Percentiles rank a stretch among this genome's conserved stretches.
These are phyloP conservation scores for Tokudaia tokunoshimensis DNA, from an alignment of 2,797 vertebrate species.

Conservation along the genomic window DNA sequence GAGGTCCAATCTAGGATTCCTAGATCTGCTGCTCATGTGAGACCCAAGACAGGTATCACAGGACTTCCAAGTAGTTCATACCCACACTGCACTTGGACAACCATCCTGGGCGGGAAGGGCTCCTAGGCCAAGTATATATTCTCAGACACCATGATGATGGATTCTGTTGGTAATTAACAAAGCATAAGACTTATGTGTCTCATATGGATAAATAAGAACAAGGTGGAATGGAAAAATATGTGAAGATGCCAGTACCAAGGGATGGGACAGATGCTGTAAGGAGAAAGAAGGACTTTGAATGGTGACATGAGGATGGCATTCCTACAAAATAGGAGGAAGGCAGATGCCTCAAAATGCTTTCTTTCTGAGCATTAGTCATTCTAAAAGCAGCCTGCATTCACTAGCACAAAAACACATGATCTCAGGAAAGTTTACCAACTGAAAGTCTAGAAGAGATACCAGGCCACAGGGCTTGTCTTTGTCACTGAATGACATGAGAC, in stretches of 20 bases:
- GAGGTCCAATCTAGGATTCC: background rate
- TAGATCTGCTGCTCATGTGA: background rate
- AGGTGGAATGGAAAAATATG: slow-evolving; percentile 1
- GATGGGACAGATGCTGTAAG: fast-evolving
- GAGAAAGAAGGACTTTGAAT: slow-evolving; percentile 42
- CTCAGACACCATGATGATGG: slow-evolving; percentile 83
- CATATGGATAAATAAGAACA: slow-evolving; percentile 76
- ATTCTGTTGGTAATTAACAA: slow-evolving; percentile 91
- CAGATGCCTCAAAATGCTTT: background rate
- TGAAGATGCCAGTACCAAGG: background rate
- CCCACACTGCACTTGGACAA: background rate
- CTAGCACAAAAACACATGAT: slow-evolving; percentile 72
- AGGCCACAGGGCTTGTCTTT: background rate
- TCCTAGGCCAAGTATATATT: background rate
- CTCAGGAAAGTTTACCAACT: slow-evolving; percentile 82
- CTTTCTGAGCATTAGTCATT: slow-evolving; percentile 72
- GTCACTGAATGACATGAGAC: background rate
- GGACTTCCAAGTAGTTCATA: background rate
- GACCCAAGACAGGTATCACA: fast-evolving
- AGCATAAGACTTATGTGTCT: slow-evolving; percentile 88
- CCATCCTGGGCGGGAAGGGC: no score
- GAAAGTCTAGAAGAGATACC: slow-evolving; percentile 83
- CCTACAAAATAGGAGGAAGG: background rate
- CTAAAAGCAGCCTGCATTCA: slow-evolving; percentile 80
- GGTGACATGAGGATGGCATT: background rate